These are phyloP conservation scores for Pyrocephalus nanus DNA, from an alignment of 2,797 vertebrate species.

Conservation along the genomic window DNA sequence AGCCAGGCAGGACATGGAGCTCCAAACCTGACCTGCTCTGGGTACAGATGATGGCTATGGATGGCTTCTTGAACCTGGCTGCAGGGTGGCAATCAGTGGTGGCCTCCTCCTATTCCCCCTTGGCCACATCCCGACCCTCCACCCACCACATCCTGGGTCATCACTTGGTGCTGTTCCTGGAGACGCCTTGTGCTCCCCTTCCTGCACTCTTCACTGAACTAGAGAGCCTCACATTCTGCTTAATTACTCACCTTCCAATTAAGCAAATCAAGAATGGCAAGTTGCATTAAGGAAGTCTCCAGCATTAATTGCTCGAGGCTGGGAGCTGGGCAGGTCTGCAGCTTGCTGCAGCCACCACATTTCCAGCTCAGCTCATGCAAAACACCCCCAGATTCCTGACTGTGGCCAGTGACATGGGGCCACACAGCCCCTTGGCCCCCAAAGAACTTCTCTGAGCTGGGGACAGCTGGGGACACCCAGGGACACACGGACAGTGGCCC, in stretches of 20 bases:
- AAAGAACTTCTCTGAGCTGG: neutral
- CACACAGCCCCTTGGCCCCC: fast-evolving
- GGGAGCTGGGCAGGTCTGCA: neutral
- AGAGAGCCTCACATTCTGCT: fast-evolving
- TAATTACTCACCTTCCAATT: neutral
- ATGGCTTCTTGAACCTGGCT: neutral
- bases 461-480: neutral
- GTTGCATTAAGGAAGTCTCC: neutral
- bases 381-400: neutral
- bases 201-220: neutral
- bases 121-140: neutral
- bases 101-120: neutral
- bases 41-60: fast-evolving
- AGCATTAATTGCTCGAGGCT: neutral
- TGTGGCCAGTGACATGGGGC: fast-evolving
- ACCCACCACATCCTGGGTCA: fast-evolving
- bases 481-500: neutral
- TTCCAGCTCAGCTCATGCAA: neutral
- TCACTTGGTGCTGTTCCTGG: fast-evolving
- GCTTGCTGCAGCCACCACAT: neutral
- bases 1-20: neutral
- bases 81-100: neutral
- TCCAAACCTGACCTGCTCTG: fast-evolving
- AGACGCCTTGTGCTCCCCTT: fast-evolving
- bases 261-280: neutral